Evolutionary conservation across 2,797 vertebrate species (phyloP), one percentile per base, ranked within the genome.

Genomic region (Yasuhikotakia modesta): DNA sequence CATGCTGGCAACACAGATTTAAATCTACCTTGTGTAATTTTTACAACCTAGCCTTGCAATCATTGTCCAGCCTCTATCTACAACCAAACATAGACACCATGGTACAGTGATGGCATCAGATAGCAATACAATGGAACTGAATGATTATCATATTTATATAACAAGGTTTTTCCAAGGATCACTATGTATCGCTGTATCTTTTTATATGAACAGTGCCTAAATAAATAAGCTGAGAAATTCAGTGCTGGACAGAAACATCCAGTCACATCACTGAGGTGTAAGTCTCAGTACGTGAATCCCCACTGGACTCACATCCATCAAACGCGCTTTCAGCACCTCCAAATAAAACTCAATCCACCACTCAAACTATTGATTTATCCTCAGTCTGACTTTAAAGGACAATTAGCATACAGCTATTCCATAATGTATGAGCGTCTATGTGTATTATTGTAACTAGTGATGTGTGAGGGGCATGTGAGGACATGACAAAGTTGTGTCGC

Each of bases 281-380:
- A 76, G 60, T 76, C 27, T 76, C 52, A 30, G 22, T 12, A 17
- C 43, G 52, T 43, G 11, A 46, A 61, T 74, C 60, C 72, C 61
- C 72, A 24, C 61, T 65, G 21, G 48, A 74, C 46, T 55, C 65
- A 17, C 58, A 72, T 73, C 71, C 61, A 61, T 55, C 27, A 66
- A 13, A 48, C 60, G 52, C 74, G 80, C 61, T 24, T 17, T 65
- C 30, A 48, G 63, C 60, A 81, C 82, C 67, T 70, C 63, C 65
- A 76, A 78, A 68, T 27, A 61, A 39, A 64, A 68, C 16, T 66
- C 71, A 22, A 58, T 68, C 67, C 24, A 68, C 74, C 32, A 52
- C 53, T 68, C 53, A 68, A 53, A 60, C 65, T 60, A 76, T 76
- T 57, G 74, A 76, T 68, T 76, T 68, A 55, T 76, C 46, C 57